Base-by-base conservation (phyloP, 2,888 invertebrate species). In the Altica lythri region DNA sequence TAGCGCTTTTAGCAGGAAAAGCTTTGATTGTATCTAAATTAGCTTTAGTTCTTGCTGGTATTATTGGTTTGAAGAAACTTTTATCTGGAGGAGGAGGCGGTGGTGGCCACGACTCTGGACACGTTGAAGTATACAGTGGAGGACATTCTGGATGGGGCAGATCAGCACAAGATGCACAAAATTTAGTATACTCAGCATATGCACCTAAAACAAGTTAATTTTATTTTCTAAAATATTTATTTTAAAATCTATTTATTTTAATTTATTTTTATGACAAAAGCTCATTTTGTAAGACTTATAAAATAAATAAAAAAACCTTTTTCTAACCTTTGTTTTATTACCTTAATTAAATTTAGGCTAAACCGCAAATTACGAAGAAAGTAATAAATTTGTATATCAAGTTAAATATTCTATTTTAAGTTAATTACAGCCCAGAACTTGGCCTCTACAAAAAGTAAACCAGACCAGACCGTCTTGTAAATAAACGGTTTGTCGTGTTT, bases 21-120 rank as follows among this genome's bases (percentile, higher is more conserved):
- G 92, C 92, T 32, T 76, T 92, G 60, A 91, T 92, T 65, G 88
- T 92, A 40, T 90, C 90, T 61, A 92, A 92, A 72, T 76, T 92
- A 63, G 92, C 92, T 0, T 75, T 92, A 47, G 90, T 91, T 0
- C 77, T 92, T 43, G 90, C 92, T 54, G 89, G 87, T 62, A 91
- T 92, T 66, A 89, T 92, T 63, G 92, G 91, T 2, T 79, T 92
- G 74, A 92, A 91, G 80, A 92, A 92, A 69, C 81, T 92, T 19
- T 79, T 91, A 37, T 85, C 87, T 14, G 81, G 86, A 2, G 82
- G 82, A 22, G 74, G 77, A 2, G 82, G 82, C 22, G 74, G 77
- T 4, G 72, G 74, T 5, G 73, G 74, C 5, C 78, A 80, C 65
- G 85, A 87, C 52, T 81, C 84, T 47, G 83, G 84, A 10, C 86